Conservation (phyloP, 2,888 invertebrate genomes). For the Epirrhoe alternata region DNA sequence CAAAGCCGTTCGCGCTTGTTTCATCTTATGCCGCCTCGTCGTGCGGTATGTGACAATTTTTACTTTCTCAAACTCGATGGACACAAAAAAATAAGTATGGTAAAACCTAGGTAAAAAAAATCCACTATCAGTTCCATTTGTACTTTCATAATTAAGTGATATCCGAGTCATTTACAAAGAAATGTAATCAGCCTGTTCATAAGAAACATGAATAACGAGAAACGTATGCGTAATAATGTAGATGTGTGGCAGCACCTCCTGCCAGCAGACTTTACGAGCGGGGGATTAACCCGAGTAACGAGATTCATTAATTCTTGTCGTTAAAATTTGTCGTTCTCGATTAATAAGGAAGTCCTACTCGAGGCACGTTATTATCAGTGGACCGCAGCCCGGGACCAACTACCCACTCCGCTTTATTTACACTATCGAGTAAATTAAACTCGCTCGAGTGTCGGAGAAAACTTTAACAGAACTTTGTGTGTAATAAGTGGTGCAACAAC, state of each 20-base stretch:
- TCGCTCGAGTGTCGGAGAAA: constrained; percentile 83
- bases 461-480: constrained; percentile 85
- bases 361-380: constrained; percentile 81
- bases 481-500: constrained; percentile 86
- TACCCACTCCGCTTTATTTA: constrained; percentile 85
- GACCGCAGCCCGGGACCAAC: constrained; percentile 79
- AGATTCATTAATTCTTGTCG: constrained; percentile 87
- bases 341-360: constrained; percentile 84
- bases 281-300: constrained; percentile 86
- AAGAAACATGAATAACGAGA: constrained; percentile 46
- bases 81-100: background rate
- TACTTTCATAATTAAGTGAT: no score
- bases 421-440: constrained; percentile 86
- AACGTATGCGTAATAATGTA: constrained; percentile 47
- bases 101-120: no score
- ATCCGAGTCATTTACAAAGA: background rate
- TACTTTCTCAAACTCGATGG: constrained; percentile 8
- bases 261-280: constrained; percentile 83
- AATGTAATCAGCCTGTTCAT: constrained; percentile 11
- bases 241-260: constrained; percentile 71
- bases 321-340: constrained; percentile 86
- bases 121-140: no score
- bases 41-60: constrained; percentile 32
- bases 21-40: constrained; percentile 55
- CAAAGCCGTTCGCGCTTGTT: constrained; percentile 66